Evolutionary conservation across 2,797 vertebrate species (phyloP).

Genomic region (Eulemur rubriventer): DNA sequence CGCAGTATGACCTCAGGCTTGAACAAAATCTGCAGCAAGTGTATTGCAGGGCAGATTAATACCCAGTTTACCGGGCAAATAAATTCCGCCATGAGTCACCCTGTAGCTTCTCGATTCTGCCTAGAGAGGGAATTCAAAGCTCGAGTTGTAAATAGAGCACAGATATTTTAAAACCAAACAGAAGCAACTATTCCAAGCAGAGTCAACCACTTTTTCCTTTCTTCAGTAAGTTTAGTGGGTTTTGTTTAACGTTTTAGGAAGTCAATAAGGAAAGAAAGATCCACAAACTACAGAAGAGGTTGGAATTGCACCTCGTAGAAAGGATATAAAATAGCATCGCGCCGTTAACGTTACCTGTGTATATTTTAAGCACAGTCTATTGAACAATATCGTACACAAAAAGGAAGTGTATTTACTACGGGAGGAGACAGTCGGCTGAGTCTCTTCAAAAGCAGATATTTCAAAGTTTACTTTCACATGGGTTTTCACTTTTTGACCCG

Average conservation of each 20-base stretch:
- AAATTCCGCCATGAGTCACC: conserved; percentile 82
- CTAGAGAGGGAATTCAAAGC: conserved; percentile 37
- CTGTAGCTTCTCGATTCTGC: conserved; percentile 40
- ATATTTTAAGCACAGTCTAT: conserved; percentile 62
- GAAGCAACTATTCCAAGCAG: conserved; percentile 1
- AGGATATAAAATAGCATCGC: not conserved
- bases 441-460: conserved; percentile 87
- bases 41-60: conserved; percentile 85
- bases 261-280: not conserved
- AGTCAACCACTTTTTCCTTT: not conserved
- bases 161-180: conserved; percentile 58
- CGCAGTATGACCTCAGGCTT: conserved; percentile 85
- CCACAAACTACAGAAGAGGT: conserved; percentile 9
- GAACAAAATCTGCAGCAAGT: conserved; percentile 86
- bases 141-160: conserved; percentile 48
- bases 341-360: conserved; percentile 26
- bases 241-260: not conserved
- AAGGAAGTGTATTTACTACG: conserved; percentile 84
- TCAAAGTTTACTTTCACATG: conserved; percentile 90
- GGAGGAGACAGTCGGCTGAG: conserved; percentile 82
- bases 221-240: not conserved
- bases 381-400: conserved; percentile 74
- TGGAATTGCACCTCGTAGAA: conserved; percentile 19
- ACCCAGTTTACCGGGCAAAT: conserved; percentile 84
- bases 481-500: conserved; percentile 92